Evolutionary conservation across 2,113 vertebrate species (phyloP).

Genomic region (Octodon degus): DNA sequence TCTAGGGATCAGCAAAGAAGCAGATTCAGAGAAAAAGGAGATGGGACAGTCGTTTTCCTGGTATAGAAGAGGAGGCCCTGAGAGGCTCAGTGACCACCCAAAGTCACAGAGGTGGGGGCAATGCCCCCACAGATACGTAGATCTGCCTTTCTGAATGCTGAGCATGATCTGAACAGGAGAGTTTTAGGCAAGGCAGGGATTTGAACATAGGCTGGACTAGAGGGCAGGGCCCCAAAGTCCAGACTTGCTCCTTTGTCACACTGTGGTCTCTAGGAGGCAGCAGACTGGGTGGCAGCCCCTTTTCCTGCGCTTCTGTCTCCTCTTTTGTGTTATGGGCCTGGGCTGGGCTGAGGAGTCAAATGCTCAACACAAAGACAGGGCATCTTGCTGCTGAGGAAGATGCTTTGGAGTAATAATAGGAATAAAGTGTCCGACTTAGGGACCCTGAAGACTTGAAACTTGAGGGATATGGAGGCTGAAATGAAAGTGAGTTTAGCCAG

Average conservation of each 20-base stretch:
- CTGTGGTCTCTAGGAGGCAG: not conserved
- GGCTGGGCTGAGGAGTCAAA: not conserved
- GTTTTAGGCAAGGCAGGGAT: not conserved
- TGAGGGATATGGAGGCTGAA: not conserved
- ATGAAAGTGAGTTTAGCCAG: not conserved
- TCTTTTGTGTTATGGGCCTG: not conserved
- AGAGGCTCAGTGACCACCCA: not conserved
- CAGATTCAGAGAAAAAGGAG: not conserved
- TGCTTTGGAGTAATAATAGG: not conserved
- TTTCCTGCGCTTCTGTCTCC: not conserved
- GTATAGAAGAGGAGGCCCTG: not conserved
- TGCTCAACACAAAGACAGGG: not conserved
- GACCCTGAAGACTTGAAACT: not conserved
- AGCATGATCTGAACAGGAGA: not conserved
- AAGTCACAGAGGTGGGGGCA: not conserved
- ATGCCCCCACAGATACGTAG: too few species aligned
- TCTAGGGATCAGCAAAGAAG: not conserved
- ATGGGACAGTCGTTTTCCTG: fast-evolving
- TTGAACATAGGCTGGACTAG: not conserved
- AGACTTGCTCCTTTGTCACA: not conserved
- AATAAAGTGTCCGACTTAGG: not conserved
- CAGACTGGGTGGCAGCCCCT: not conserved
- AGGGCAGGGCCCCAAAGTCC: not conserved
- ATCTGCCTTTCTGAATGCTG: not conserved
- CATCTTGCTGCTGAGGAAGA: not conserved